These are phyloP conservation scores for Plebejus anna DNA, from an alignment of 2,888 invertebrate species.

Conservation along the genomic window DNA sequence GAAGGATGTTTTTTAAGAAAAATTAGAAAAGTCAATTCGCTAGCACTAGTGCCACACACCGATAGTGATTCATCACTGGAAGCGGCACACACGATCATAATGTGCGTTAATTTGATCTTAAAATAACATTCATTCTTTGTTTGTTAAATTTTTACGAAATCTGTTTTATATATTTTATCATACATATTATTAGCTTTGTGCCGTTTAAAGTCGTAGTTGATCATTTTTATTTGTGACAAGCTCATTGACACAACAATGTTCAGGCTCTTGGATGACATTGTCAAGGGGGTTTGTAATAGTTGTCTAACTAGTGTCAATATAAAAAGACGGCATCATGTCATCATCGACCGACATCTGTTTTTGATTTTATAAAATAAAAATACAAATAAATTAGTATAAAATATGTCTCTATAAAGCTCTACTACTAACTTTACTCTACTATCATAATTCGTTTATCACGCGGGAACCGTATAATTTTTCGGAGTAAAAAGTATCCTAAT, in stretches of 20 bases:
- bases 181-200: conserved; percentile 41
- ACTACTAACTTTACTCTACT: no score
- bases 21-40: conserved; percentile 38
- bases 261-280: no score
- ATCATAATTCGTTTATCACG: no score
- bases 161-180: conserved; percentile 51
- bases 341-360: no score
- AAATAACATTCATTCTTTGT: conserved; percentile 75
- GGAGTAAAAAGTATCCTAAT: no score
- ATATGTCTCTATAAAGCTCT: no score
- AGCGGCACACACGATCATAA: conserved; percentile 67
- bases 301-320: neutral
- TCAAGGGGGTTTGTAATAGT: neutral
- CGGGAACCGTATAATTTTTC: no score
- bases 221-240: neutral
- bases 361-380: no score
- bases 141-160: conserved; percentile 74
- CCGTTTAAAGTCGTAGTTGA: neutral
- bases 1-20: neutral
- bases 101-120: conserved; percentile 77
- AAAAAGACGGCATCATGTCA: no score
- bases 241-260: no score
- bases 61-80: conserved; percentile 66
- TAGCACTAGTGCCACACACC: conserved; percentile 42
- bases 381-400: no score